Conservation (phyloP, 2,888 invertebrate genomes). For the Drosophila eohydei region DNA sequence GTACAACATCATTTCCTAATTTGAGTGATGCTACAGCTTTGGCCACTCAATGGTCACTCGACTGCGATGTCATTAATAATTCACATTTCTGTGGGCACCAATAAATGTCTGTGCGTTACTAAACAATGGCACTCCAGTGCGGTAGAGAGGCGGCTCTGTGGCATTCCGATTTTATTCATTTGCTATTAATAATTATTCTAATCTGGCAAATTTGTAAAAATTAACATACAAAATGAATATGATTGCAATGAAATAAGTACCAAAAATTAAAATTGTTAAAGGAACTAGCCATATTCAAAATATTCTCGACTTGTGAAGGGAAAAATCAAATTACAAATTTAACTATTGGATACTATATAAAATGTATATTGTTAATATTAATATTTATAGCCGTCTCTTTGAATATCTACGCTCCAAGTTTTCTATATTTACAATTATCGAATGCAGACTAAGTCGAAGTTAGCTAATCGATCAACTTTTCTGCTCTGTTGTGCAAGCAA, state of each 20-base stretch:
- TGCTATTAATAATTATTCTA: conserved; percentile 52
- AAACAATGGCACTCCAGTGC: conserved; percentile 33
- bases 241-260: conserved; percentile 31
- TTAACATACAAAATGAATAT: conserved; percentile 35
- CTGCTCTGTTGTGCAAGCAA: no score
- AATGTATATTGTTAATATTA: no score
- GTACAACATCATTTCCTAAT: conserved; percentile 27
- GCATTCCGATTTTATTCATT: conserved; percentile 35
- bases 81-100: conserved; percentile 17
- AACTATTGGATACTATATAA: no score
- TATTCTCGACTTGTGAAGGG: not conserved
- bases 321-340: not conserved
- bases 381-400: no score
- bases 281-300: conserved; percentile 46
- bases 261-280: conserved; percentile 9
- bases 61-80: conserved; percentile 53
- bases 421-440: no score
- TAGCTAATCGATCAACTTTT: not conserved
- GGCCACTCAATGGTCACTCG: conserved; percentile 31
- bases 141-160: not conserved
- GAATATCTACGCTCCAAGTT: no score
- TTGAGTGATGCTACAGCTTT: conserved; percentile 39
- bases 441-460: not conserved
- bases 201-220: conserved; percentile 50
- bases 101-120: conserved; percentile 14